Evolutionary conservation across 2,888 invertebrate species (phyloP).

Genomic region (Glaucopsyche alexis): DNA sequence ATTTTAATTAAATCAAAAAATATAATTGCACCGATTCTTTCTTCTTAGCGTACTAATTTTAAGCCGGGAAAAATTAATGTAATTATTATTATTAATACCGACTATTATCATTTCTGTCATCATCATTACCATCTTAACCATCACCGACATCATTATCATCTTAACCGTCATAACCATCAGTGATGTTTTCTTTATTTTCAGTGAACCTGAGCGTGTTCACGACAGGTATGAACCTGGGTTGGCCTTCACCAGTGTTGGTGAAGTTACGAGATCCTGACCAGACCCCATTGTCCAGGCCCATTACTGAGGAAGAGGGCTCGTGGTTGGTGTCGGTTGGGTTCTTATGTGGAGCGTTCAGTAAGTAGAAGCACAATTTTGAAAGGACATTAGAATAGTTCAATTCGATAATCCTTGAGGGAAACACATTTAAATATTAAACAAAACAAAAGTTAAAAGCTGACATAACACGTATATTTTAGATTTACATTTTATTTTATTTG

Average conservation of each 20-base stretch:
- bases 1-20: too few relatives aligned
- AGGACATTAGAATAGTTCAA: not conserved
- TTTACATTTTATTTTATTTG: too few relatives aligned
- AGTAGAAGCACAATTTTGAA: not conserved
- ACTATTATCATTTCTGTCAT: not conserved
- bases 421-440: too few relatives aligned
- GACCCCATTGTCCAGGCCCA: constrained; percentile 43
- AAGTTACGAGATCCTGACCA: constrained; percentile 47
- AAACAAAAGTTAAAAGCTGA: too few relatives aligned
- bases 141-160: not conserved
- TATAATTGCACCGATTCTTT: too few relatives aligned
- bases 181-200: constrained; percentile 35
- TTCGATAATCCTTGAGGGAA: too few relatives aligned
- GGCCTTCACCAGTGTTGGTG: constrained; percentile 56
- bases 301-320: constrained; percentile 50
- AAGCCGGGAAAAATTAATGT: too few relatives aligned
- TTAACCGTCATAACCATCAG: not conserved
- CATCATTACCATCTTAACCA: not conserved
- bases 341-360: constrained; percentile 34
- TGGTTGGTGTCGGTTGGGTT: constrained; percentile 55
- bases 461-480: too few relatives aligned
- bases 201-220: constrained; percentile 51
- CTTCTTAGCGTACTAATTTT: too few relatives aligned
- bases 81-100: too few relatives aligned
- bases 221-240: constrained; percentile 49